Evolutionary conservation across 2,797 vertebrate genomes (phyloP).

Genomic region (Anableps anableps): DNA sequence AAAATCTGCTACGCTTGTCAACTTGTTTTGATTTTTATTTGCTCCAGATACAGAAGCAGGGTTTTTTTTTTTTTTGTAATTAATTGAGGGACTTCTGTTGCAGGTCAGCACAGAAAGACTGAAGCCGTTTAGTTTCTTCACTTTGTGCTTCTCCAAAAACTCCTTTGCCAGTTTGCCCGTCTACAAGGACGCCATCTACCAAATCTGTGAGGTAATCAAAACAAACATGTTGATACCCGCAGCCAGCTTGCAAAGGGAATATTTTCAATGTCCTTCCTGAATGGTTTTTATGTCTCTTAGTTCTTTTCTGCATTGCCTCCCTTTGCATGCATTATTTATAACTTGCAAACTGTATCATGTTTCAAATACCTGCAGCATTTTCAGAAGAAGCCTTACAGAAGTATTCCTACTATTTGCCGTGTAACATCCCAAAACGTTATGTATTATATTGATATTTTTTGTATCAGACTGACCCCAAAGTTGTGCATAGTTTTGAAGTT

Average conservation of each 20-base stretch:
- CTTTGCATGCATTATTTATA: not conserved
- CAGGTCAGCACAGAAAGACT: constrained; percentile 76
- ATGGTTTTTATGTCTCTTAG: not conserved
- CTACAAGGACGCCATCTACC: constrained; percentile 80
- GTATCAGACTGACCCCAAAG: not conserved
- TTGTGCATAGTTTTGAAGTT: not conserved
- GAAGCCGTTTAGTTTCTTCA: constrained; percentile 67
- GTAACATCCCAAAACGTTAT: not conserved
- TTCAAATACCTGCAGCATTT: not conserved
- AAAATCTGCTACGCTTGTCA: constrained; percentile 2
- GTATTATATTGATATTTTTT: not conserved
- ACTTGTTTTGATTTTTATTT: not conserved
- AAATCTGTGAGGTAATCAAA: constrained; percentile 80
- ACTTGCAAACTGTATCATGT: not conserved
- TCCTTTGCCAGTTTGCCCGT: constrained; percentile 75
- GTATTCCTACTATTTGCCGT: not conserved
- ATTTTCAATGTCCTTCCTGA: not conserved
- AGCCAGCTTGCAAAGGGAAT: not conserved
- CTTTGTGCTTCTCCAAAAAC: constrained; percentile 77
- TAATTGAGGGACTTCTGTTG: not conserved
- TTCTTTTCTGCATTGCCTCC: not conserved
- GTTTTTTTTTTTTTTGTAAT: not conserved
- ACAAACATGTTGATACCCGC: constrained; percentile 5
- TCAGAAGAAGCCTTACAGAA: not conserved
- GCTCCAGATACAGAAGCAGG: not conserved